Conservation (phyloP, 2,888 invertebrate species). For the Eupithecia subfuscata region DNA sequence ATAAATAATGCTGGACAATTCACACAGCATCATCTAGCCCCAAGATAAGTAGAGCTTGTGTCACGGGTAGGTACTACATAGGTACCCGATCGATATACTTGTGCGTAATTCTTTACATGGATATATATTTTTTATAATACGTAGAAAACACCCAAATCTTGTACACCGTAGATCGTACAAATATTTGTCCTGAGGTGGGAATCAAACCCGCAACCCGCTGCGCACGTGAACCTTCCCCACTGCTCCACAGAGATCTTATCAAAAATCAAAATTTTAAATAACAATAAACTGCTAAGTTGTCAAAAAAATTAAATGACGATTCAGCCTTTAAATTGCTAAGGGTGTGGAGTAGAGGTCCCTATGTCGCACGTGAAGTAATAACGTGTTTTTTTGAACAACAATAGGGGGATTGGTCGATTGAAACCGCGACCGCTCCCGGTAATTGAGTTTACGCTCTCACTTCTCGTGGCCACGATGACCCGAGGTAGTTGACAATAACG, state of each 20-base stretch:
- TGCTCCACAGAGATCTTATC: no score
- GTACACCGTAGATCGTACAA: neutral
- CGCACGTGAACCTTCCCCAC: no score
- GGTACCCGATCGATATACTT: no score
- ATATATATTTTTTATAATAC: neutral
- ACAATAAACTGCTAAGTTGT: neutral
- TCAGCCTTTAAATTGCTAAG: slow-evolving; percentile 37
- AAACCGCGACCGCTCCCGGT: slow-evolving; percentile 62
- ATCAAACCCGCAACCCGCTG: no score
- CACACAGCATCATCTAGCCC: no score
- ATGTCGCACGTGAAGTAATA: slow-evolving; percentile 45
- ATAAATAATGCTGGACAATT: no score
- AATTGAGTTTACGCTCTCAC: slow-evolving; percentile 57
- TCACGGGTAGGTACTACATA: no score
- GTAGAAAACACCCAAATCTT: no score
- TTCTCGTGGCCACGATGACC: slow-evolving; percentile 28
- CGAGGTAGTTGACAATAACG: slow-evolving; percentile 22
- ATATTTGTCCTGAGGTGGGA: neutral
- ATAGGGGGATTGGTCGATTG: slow-evolving; percentile 53
- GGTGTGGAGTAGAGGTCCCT: slow-evolving; percentile 44
- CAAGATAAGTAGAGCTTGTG: no score
- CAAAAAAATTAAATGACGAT: neutral
- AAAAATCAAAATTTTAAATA: no score
- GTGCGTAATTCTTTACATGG: neutral
- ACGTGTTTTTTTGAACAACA: slow-evolving; percentile 52